Conservation (phyloP, 2,797 vertebrate genomes). For the Xiphorhynchus erythropygius region DNA sequence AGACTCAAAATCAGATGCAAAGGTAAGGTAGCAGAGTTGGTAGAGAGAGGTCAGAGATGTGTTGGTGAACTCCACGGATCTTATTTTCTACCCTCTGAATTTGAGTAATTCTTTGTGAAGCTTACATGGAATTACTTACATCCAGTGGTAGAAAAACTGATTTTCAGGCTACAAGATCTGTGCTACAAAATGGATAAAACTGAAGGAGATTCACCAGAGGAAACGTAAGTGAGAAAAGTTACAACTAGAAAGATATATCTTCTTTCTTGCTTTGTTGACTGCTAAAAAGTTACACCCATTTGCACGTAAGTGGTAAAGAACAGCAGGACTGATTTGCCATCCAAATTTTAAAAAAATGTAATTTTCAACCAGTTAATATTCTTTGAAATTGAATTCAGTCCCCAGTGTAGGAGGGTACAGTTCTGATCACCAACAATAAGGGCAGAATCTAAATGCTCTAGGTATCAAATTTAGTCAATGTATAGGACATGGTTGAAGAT, state of each 20-base stretch:
- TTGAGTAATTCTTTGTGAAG: background rate
- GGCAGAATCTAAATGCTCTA: background rate
- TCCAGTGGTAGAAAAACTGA: background rate
- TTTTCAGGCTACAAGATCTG: background rate
- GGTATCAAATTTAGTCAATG: background rate
- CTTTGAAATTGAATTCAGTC: background rate
- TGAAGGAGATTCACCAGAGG: background rate
- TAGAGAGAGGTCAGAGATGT: slow-evolving; percentile 18
- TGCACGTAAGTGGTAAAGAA: background rate
- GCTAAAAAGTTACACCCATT: background rate
- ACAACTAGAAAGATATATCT: background rate
- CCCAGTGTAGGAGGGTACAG: background rate
- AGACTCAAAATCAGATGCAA: slow-evolving; percentile 75
- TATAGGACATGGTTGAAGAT: background rate
- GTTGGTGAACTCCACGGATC: background rate
- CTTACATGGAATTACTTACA: background rate
- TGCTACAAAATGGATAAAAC: background rate
- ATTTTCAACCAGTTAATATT: background rate
- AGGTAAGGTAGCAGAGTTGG: slow-evolving; percentile 74
- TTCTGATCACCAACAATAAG: background rate
- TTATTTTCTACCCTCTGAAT: background rate
- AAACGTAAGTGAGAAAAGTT: background rate
- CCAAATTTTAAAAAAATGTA: background rate
- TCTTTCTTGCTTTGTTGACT: background rate
- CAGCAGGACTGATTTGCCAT: background rate